Percentiles rank a stretch among this genome's conserved stretches.
Evolutionary conservation across 2,797 vertebrate genomes (phyloP).

Genomic region (Malurus splendens): DNA sequence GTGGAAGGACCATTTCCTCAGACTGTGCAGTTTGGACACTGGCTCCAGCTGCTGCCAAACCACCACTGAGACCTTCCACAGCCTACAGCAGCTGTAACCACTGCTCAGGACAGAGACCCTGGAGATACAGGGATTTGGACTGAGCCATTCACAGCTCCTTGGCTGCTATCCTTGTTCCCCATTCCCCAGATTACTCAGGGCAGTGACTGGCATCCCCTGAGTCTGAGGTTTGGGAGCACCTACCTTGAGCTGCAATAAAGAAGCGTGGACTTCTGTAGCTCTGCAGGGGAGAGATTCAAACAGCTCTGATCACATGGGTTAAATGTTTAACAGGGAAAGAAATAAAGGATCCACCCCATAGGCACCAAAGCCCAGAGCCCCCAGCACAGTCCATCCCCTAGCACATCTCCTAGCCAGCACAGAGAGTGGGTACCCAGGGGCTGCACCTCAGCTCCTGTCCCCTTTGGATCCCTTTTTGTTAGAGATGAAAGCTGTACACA

Average conservation of each 20-base stretch:
- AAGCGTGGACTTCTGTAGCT: conserved; percentile 26
- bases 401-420: background rate
- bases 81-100: background rate
- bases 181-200: background rate
- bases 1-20: background rate
- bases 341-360: background rate
- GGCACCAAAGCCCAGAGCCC: background rate
- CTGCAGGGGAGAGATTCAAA: conserved; percentile 9
- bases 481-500: background rate
- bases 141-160: background rate
- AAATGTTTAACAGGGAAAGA: background rate
- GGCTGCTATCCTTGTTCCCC: background rate
- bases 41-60: background rate
- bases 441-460: background rate
- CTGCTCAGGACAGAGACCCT: background rate
- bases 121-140: background rate
- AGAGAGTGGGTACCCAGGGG: background rate
- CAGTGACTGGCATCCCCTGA: background rate
- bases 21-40: background rate
- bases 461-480: background rate
- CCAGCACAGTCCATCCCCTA: background rate
- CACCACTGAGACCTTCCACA: background rate
- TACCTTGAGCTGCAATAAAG: conserved; percentile 60
- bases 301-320: background rate
- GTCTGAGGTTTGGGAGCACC: background rate